A percentile compares a stretch with the other conserved stretches of the same genome.
Evolutionary conservation across 2,797 vertebrate genomes (phyloP).

Genomic region (Cuculus canorus): DNA sequence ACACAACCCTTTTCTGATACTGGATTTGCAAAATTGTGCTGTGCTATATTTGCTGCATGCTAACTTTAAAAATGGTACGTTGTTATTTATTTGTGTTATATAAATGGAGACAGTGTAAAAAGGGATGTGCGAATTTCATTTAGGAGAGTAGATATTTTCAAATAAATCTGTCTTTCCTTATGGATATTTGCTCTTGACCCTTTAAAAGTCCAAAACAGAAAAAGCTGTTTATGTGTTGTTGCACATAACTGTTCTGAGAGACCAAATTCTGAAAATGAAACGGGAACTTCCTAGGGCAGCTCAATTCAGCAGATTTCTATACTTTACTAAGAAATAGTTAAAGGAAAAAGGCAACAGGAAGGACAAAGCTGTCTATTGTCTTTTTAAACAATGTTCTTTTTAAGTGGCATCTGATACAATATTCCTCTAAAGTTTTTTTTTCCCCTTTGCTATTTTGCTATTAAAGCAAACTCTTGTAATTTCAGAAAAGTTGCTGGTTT

Average conservation of each 20-base stretch:
- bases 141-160: neutral
- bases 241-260: neutral
- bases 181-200: constrained; percentile 18
- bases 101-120: neutral
- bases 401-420: constrained; percentile 9
- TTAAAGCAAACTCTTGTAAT: constrained; percentile 38
- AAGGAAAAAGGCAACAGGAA: constrained; percentile 28
- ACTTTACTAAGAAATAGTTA: constrained; percentile 13
- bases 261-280: constrained; percentile 4
- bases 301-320: neutral
- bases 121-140: neutral
- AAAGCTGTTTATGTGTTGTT: neutral
- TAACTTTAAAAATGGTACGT: neutral
- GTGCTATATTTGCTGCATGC: neutral
- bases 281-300: neutral
- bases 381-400: constrained; percentile 49
- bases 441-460: neutral
- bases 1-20: constrained; percentile 16
- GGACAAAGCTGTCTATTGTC: neutral
- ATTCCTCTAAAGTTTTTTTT: neutral
- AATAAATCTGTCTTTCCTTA: neutral
- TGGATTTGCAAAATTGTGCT: neutral
- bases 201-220: neutral
- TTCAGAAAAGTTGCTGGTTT: constrained; percentile 21
- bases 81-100: neutral